Conservation (phyloP, 2,113 vertebrate genomes). For the Protobothrops mucrosquamatus region DNA sequence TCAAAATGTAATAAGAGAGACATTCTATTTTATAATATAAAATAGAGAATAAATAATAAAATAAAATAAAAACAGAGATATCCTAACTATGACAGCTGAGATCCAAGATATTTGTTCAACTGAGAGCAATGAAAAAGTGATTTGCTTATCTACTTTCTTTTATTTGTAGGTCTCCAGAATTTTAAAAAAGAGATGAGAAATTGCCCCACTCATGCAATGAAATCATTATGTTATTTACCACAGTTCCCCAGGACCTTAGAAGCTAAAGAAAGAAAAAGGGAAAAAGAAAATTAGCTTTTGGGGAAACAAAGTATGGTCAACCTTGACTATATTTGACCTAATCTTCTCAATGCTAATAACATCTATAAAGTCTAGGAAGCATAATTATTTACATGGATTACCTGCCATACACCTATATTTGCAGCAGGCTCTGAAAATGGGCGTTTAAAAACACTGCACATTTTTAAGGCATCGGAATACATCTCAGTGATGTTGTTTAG, state of each 20-base stretch:
- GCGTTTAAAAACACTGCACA: conserved; percentile 92
- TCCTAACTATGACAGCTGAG: background rate
- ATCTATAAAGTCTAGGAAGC: background rate
- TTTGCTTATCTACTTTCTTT: background rate
- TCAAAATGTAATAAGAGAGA: background rate
- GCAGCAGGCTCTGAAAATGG: conserved; percentile 90
- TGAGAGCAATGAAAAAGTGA: background rate
- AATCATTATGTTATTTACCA: background rate
- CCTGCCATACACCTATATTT: conserved; percentile 97
- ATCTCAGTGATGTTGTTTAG: conserved; percentile 94
- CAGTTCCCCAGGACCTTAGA: background rate
- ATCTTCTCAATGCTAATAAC: background rate
- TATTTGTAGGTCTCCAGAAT: background rate
- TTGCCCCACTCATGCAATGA: background rate
- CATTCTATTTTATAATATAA: background rate
- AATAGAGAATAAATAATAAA: background rate
- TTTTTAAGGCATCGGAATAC: conserved; percentile 95
- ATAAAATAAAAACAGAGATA: background rate
- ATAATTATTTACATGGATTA: conserved; percentile 58
- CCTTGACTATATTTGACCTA: background rate
- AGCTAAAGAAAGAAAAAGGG: background rate
- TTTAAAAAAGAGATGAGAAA: background rate
- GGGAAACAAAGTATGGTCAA: background rate
- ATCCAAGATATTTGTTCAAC: background rate
- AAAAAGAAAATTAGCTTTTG: background rate